These are phyloP conservation scores for Phataginus tetradactyla DNA, from an alignment of 2,797 vertebrate species.

Conservation along the genomic window DNA sequence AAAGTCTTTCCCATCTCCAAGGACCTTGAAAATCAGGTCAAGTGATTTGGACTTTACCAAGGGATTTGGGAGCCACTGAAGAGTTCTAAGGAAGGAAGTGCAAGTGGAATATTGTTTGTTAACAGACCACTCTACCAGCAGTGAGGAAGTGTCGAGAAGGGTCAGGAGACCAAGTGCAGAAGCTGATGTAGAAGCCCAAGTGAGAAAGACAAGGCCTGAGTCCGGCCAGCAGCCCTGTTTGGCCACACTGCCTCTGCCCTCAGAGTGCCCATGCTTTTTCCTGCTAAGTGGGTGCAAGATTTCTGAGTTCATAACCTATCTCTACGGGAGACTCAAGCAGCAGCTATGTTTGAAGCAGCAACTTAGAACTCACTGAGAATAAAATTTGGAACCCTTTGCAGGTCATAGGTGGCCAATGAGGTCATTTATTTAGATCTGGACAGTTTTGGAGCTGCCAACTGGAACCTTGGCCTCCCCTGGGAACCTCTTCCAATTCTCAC, in stretches of 20 bases:
- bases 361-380: background rate
- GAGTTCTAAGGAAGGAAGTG: background rate
- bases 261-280: background rate
- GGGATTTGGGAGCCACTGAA: background rate
- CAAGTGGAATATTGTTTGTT: background rate
- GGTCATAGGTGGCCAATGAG: background rate
- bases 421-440: background rate
- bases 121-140: background rate
- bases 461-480: background rate
- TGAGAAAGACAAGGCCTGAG: background rate
- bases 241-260: background rate
- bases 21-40: background rate
- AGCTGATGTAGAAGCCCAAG: background rate
- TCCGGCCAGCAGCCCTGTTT: background rate
- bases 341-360: background rate
- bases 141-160: background rate
- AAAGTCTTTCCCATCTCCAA: background rate
- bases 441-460: background rate
- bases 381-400: background rate
- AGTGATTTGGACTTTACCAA: background rate
- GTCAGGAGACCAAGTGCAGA: background rate
- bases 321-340: background rate
- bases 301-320: background rate
- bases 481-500: background rate
- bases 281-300: background rate